These are phyloP conservation scores for Bufotes viridis DNA, from an alignment of 2,797 vertebrate genomes.

Conservation along the genomic window DNA sequence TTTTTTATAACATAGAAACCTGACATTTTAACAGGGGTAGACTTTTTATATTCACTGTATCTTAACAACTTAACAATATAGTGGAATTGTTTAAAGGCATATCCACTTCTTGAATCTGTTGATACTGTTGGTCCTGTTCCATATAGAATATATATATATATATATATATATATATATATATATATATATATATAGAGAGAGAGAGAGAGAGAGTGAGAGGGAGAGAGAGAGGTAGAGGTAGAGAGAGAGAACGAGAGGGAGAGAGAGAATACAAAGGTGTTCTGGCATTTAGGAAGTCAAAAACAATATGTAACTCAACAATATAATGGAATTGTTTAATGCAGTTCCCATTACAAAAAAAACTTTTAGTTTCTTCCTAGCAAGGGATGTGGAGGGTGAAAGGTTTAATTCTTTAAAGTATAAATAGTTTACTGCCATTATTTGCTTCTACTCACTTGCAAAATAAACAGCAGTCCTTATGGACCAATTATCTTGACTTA, in stretches of 20 bases:
- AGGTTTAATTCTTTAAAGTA: conserved; percentile 35
- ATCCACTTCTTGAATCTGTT: no score
- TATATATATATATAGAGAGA: no score
- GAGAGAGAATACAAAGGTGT: neutral
- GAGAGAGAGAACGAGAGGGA: neutral
- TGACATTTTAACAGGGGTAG: no score
- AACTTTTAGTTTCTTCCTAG: conserved; percentile 15
- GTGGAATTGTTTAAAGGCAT: no score
- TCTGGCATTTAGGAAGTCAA: neutral
- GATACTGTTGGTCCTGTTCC: no score
- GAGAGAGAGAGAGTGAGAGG: no score
- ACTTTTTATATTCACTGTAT: no score
- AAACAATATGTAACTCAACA: neutral
- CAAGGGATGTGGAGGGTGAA: conserved; percentile 20
- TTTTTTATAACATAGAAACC: no score
- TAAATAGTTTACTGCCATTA: conserved; percentile 29
- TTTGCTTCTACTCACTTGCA: conserved; percentile 39
- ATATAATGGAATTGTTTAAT: neutral
- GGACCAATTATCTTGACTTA: conserved; percentile 34
- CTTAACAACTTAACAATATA: no score
- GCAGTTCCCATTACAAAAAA: conserved; percentile 6
- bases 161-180: no score
- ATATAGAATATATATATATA: no score
- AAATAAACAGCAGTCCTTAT: conserved; percentile 25
- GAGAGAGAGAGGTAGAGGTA: no score